Evolutionary conservation across 2,888 invertebrate genomes (phyloP).

Genomic region (Orchesella flavescens): DNA sequence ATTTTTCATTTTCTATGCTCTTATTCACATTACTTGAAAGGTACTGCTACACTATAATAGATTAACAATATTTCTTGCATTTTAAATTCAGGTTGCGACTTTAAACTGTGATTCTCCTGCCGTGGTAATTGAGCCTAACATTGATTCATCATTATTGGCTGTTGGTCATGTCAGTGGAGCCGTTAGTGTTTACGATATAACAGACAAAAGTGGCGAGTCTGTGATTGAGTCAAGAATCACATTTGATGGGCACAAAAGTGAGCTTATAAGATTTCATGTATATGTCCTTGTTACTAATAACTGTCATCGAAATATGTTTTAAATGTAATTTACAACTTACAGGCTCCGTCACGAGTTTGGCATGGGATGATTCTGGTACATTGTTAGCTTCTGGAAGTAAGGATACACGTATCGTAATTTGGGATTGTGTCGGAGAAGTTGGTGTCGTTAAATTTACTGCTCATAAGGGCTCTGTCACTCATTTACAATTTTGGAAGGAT

Average conservation of each 20-base stretch:
- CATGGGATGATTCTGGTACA: conserved; percentile 68
- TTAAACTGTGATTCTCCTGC: conserved; percentile 86
- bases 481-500: conserved; percentile 83
- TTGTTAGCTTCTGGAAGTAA: conserved; percentile 73
- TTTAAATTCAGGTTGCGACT: conserved; percentile 80
- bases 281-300: conserved; percentile 12
- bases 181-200: conserved; percentile 87
- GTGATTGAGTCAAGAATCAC: conserved; percentile 82
- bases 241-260: conserved; percentile 84
- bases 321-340: background rate
- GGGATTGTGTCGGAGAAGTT: conserved; percentile 94
- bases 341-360: conserved; percentile 66
- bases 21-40: no score
- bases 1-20: conserved; percentile 43
- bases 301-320: background rate
- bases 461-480: conserved; percentile 92
- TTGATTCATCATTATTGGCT: conserved; percentile 82
- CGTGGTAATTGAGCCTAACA: conserved; percentile 77
- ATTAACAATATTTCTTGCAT: no score
- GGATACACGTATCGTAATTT: conserved; percentile 95
- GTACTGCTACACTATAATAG: no score
- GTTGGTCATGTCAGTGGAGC: conserved; percentile 94
- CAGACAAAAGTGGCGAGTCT: conserved; percentile 72
- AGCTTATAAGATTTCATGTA: conserved; percentile 30
- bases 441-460: conserved; percentile 92